Conservation (phyloP, 1,140 invertebrate genomes). For the Trinorchestia longiramus region DNA sequence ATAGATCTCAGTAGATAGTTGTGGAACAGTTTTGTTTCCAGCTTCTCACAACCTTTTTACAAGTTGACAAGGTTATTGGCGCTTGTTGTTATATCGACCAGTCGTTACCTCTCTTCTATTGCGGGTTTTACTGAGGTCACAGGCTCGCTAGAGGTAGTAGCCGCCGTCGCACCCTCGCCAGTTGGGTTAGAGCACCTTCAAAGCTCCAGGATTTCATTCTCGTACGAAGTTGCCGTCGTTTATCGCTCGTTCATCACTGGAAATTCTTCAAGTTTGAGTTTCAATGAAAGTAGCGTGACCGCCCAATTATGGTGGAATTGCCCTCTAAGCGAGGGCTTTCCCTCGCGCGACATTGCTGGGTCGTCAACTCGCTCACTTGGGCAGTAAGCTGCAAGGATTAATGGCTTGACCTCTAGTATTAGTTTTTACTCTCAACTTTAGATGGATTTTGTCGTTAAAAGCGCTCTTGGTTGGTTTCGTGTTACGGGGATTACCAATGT, state of each 20-base stretch:
- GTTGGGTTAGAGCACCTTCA: neutral
- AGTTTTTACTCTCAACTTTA: neutral
- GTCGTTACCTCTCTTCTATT: neutral
- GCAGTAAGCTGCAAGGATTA: neutral
- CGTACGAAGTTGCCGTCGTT: constrained; percentile 10
- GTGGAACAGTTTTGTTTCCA: neutral
- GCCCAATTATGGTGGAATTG: neutral
- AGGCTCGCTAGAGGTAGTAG: neutral
- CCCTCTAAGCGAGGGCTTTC: neutral
- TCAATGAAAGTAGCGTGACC: constrained; percentile 19
- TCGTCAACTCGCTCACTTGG: neutral
- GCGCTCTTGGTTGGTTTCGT: neutral
- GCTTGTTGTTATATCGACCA: neutral
- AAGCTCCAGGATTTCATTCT: neutral
- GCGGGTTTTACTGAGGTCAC: neutral
- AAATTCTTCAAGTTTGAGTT: constrained; percentile 16
- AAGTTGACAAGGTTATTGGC: neutral
- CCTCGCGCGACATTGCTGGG: neutral
- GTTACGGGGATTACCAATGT: neutral
- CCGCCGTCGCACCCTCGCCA: too few relatives aligned
- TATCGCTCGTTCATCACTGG: neutral
- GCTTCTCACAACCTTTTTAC: neutral
- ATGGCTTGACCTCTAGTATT: neutral
- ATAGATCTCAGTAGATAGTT: neutral
- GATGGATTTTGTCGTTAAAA: neutral